Base-by-base conservation (phyloP, 2,797 vertebrate genomes). In the Bradypus variegatus region DNA sequence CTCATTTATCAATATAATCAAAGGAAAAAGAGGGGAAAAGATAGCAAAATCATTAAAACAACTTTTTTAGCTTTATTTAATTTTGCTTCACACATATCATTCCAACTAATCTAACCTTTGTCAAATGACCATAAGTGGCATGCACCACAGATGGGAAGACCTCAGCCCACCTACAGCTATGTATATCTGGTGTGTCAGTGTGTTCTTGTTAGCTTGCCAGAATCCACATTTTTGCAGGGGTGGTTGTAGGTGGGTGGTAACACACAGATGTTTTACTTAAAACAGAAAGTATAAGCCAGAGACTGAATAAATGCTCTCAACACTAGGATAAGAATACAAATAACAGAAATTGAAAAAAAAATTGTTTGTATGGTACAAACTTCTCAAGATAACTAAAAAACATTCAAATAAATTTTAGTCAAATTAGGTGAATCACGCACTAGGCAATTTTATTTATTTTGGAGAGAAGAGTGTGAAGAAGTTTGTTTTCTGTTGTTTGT, bases 221-320 rank as follows among this genome's bases (percentile, higher is more conserved):
- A 79, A 88, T 75, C 31, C 89, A 93, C 41, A 88, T 70, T 94
- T 93, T 92, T 95, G 65, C 67, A 92, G 67, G 36, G 77, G 91
- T 91, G 70, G 86, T 82, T 89, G 77, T 81, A 85, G 69, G 94
- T 2, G 53, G 84, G 81, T 93, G 88, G 48, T 88, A 90, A 92
- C 55, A 55, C 84, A 93, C 48, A 95, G 90, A 94, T 95, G 84
- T 95, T 93, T 95, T 78, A 76, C 67, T 95, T 89, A 92, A 94
- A 87, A 95, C 45, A 86, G 77, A 93, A 88, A 78, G n/a, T 88
- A 76, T 82, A 80, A 75, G 60, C 60, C 36, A 89, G 85, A 86
- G 73, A 72, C 64, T 89, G 38, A 92, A 90, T 75, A 95, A 93
- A 88, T 77, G 12, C 5, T 53, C 38, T 90, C 62, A 89, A 41